Evolutionary conservation across 2,888 invertebrate species (phyloP), one percentile per base, ranked within the genome.

Genomic region (Alsophila aescularia): DNA sequence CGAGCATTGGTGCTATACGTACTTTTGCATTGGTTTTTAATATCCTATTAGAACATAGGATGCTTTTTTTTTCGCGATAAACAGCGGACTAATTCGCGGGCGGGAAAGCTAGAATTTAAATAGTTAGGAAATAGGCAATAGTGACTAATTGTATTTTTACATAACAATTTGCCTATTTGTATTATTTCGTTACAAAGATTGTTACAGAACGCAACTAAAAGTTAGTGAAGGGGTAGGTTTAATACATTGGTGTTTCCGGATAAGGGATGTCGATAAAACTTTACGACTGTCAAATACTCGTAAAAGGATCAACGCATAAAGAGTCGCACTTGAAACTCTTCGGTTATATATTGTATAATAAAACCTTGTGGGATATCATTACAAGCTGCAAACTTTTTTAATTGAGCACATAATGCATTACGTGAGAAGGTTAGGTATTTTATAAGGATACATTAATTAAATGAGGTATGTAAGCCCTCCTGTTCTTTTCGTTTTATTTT

Each of bases 271-370:
- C 67, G 62, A 73, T 75, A 79, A 79, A 79, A 73, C 68, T 79
- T 77, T 78, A 81, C 70, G 75, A 68, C 68, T 72, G 69, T 75
- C 73, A 73, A 77, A 77, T 72, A 71, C 70, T 78, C 77, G 75
- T 81, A 79, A 80, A 77, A 79, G 65, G 69, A 77, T 79, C 74
- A 70, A 73, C 71, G 70, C 69, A 66, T 70, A 72, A 66, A 72
- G 69, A 71, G 60, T 50, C 62, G 65, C 64, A 68, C 73, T 61
- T 37, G 58, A 60, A 70, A 72, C 72, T 69, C 66, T 57, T 67
- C 59, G 45, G 53, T 40, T 53, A 39, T 37, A 36, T 51, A 13
- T n/a, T n/a, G n/a, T 41, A 31, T 29, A 39, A 39, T 9, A n/a
- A 47, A 52, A 35, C 13, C n/a, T 35, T 29, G 35, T 29, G 3